phyloP scores from a whole-genome alignment of 2,113 vertebrate species.

The Ornithorhynchus anatinus region DNA sequence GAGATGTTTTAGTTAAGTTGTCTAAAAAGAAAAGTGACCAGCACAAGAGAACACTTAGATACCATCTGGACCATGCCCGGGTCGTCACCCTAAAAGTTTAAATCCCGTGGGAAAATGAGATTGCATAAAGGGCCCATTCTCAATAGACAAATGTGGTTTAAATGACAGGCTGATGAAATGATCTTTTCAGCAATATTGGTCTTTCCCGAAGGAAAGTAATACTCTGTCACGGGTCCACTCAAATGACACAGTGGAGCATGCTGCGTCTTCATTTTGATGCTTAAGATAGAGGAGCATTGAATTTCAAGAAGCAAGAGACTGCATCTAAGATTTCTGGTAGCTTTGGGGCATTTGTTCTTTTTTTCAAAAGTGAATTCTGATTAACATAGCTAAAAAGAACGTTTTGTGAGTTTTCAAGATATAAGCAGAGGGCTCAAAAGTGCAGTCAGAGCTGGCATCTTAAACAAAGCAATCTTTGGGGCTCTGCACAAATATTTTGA shows the following conservation, averaged over 20 bases:
- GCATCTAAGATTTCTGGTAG: background rate
- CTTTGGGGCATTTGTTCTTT: background rate
- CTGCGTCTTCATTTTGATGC: background rate
- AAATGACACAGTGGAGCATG: background rate
- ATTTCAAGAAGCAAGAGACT: slow-evolving; percentile 10
- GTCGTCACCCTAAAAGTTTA: background rate
- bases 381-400: background rate
- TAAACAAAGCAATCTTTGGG: no score
- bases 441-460: no score
- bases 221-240: background rate
- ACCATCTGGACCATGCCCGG: background rate
- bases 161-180: background rate
- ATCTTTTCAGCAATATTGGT: background rate
- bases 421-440: no score
- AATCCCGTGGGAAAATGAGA: background rate
- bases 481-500: no score
- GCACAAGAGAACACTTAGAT: background rate
- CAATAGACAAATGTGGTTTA: background rate
- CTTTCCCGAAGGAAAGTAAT: background rate
- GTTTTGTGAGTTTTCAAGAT: background rate
- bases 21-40: slow-evolving; percentile 8
- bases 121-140: background rate
- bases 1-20: background rate
- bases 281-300: background rate
- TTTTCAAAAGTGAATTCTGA: background rate